Conservation (phyloP, 2,888 invertebrate genomes). For the Leucophenga maculata region DNA sequence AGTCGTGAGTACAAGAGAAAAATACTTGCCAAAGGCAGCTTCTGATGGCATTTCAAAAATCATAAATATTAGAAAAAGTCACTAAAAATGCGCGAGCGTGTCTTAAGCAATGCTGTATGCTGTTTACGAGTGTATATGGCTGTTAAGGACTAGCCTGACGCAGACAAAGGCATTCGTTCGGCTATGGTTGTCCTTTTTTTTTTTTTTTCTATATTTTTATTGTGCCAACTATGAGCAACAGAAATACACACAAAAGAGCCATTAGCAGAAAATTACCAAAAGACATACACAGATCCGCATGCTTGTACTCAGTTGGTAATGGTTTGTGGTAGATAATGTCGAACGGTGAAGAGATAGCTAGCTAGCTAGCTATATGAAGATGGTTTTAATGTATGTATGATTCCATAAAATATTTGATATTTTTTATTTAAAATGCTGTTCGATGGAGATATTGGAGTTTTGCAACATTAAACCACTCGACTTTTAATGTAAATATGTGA, state of each 20-base stretch:
- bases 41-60: conserved; percentile 54
- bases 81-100: conserved; percentile 43
- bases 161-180: conserved; percentile 3
- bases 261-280: conserved; percentile 49
- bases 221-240: conserved; percentile 42
- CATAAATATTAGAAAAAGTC: conserved; percentile 53
- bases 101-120: neutral
- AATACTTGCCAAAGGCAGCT: neutral
- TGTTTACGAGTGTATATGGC: neutral
- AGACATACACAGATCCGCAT: conserved; percentile 1
- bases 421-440: no score
- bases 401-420: no score
- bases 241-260: conserved; percentile 58
- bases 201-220: conserved; percentile 41
- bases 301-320: neutral
- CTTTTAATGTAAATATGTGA: no score
- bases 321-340: no score
- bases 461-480: no score
- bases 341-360: neutral
- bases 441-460: no score
- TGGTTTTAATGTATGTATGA: no score
- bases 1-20: neutral
- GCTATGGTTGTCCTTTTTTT: conserved; percentile 17
- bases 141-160: conserved; percentile 18
- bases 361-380: neutral